Evolutionary conservation across 2,888 invertebrate species (phyloP), one percentile per base, ranked within the genome.

Genomic region (Andrena trimmerana): DNA sequence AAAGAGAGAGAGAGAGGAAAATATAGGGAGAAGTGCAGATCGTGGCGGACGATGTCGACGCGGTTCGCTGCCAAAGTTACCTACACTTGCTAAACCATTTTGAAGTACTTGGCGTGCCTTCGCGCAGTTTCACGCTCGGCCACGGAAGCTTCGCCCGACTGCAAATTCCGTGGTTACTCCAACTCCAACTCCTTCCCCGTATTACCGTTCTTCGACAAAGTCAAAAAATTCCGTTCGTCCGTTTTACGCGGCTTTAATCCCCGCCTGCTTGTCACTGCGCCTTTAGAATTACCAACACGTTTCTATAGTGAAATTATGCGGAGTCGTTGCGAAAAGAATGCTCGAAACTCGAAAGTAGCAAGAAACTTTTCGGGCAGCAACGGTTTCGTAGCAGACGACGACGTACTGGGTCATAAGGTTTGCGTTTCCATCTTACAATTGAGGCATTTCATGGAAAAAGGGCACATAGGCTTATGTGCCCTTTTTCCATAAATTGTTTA

Each of bases 41-140:
- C 36, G 52, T 36, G 54, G 42, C 52, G 62, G 67, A 67, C 66
- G 52, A 54, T 54, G 73, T 62, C 77, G 71, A 73, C 78, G 63
- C 62, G 85, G 69, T 80, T 83, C 75, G 57, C 70, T 60, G 72
- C 66, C 36, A 67, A 73, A 69, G 75, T 72, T 67, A 57, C 52
- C 62, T 52, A 68, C 52, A 72, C 77, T 82, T 78, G 80, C 71
- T 81, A 76, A 77, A 75, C 77, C 76, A 54, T 79, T 83, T 62
- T 72, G 67, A 74, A 69, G 72, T 31, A 68, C 66, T 80, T 78
- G 42, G 77, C 78, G 81, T 81, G 74, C 86, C 69, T 74, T 67
- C 75, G 74, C 69, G 77, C 71, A 77, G 69, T 86, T 83, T 81
- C 83, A 75, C 78, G 69, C 67, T 71, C 54, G 48, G 72, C 73